phyloP scores from a whole-genome alignment of 2,797 vertebrate genomes.

The Thaleichthys pacificus region DNA sequence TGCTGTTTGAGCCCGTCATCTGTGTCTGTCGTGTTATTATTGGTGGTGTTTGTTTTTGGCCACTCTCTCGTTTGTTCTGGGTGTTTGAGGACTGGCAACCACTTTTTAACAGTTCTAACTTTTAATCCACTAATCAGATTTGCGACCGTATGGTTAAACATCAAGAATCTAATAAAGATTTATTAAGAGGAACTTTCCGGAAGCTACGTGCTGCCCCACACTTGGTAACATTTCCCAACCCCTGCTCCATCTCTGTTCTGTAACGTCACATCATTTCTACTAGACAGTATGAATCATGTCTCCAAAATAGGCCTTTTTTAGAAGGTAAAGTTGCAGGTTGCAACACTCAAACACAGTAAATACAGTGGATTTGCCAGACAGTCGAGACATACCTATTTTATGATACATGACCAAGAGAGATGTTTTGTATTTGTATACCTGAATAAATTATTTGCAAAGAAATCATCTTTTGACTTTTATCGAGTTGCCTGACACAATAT shows the following conservation, averaged over 20 bases:
- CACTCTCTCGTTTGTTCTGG: conserved; percentile 35
- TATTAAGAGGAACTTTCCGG: background rate
- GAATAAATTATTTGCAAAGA: conserved; percentile 76
- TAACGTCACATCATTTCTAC: background rate
- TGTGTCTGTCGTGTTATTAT: conserved; percentile 46
- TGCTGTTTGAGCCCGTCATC: conserved; percentile 51
- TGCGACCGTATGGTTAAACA: background rate
- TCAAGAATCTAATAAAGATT: background rate
- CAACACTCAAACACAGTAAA: background rate
- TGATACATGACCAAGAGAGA: conserved; percentile 56
- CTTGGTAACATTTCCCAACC: background rate
- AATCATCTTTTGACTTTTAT: conserved; percentile 30
- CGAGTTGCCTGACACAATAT: background rate
- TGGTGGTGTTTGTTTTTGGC: conserved; percentile 24
- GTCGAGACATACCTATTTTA: conserved; percentile 63
- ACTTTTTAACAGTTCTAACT: conserved; percentile 5
- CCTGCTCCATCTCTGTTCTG: background rate
- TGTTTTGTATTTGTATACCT: conserved; percentile 74
- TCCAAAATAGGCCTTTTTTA: conserved; percentile 8
- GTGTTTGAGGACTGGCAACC: conserved; percentile 7
- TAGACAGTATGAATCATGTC: conserved; percentile 3
- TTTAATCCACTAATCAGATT: conserved; percentile 1
- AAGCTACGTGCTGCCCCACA: background rate
- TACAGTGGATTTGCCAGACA: conserved; percentile 31
- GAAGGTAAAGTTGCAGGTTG: conserved; percentile 7